Conservation (phyloP, 2,888 invertebrate genomes). For the Agapostemon virescens region DNA sequence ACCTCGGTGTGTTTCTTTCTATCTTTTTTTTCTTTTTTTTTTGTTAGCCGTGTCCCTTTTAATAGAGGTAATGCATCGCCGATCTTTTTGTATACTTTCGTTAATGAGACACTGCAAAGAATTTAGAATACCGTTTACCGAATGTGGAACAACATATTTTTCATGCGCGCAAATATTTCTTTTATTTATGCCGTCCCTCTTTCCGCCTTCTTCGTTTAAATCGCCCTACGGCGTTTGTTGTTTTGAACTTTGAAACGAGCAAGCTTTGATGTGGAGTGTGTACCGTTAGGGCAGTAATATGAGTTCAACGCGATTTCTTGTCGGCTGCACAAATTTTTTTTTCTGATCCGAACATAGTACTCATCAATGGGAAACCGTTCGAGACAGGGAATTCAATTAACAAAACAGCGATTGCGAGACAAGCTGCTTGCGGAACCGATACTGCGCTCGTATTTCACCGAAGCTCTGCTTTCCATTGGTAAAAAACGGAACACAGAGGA, state of each 20-base stretch:
- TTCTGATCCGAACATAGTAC: slow-evolving; percentile 4
- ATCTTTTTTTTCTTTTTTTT: background rate
- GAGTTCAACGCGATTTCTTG: slow-evolving; percentile 26
- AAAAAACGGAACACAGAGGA: slow-evolving; percentile 15
- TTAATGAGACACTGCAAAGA: slow-evolving; percentile 7
- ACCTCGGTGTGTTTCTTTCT: background rate
- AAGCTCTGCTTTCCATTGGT: slow-evolving; percentile 40
- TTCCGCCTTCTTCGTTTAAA: background rate
- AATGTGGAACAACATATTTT: slow-evolving; percentile 7
- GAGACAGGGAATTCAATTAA: slow-evolving; percentile 68
- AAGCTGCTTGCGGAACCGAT: slow-evolving; percentile 62
- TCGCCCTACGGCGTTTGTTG: background rate
- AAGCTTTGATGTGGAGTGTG: slow-evolving; percentile 40
- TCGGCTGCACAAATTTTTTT: background rate
- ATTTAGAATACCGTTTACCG: background rate
- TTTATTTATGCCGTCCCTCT: slow-evolving; percentile 10
- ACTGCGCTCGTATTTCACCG: slow-evolving; percentile 49
- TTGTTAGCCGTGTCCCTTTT: background rate
- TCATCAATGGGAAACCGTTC: slow-evolving; percentile 48
- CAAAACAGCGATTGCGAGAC: slow-evolving; percentile 68
- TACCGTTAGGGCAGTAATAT: slow-evolving; percentile 20
- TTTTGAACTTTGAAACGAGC: background rate
- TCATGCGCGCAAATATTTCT: background rate
- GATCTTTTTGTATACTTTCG: background rate
- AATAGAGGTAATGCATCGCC: background rate